Conservation (phyloP, 2,888 invertebrate genomes). For the Drosophila maculinotata region DNA sequence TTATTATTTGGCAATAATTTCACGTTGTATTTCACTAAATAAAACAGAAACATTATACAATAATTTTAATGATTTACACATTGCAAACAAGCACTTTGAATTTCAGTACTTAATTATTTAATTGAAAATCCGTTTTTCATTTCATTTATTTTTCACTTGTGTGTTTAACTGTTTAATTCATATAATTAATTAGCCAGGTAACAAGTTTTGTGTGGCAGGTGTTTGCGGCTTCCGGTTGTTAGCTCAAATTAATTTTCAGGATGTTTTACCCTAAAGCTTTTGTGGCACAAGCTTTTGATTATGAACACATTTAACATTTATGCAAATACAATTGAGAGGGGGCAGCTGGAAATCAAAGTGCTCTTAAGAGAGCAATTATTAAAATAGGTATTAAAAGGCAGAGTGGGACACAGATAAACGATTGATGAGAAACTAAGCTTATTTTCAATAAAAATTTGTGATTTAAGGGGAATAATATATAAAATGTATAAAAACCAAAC, state of each 20-base stretch:
- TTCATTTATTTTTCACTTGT: constrained; percentile 12
- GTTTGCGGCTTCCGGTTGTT: constrained; percentile 24
- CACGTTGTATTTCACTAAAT: constrained; percentile 43
- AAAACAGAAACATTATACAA: constrained; percentile 25
- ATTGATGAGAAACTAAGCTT: no score
- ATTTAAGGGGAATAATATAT: no score
- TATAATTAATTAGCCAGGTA: constrained; percentile 39
- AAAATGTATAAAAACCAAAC: no score
- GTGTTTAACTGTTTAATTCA: constrained; percentile 23
- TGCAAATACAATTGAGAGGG: constrained; percentile 7
- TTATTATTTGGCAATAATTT: constrained; percentile 51
- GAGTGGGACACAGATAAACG: neutral
- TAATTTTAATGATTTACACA: constrained; percentile 15
- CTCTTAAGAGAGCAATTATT: constrained; percentile 8
- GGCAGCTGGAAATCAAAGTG: constrained; percentile 1
- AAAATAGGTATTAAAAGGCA: neutral
- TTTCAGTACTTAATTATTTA: constrained; percentile 26
- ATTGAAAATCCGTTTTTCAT: constrained; percentile 42
- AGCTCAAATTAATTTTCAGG: constrained; percentile 8
- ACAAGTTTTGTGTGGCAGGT: constrained; percentile 9
- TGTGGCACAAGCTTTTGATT: neutral
- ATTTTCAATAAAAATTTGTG: no score
- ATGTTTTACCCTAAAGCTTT: neutral
- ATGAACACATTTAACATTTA: constrained; percentile 16
- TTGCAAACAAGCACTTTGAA: constrained; percentile 12